phyloP scores from a whole-genome alignment of 2,888 invertebrate species.

The Pyrochroa serraticornis region DNA sequence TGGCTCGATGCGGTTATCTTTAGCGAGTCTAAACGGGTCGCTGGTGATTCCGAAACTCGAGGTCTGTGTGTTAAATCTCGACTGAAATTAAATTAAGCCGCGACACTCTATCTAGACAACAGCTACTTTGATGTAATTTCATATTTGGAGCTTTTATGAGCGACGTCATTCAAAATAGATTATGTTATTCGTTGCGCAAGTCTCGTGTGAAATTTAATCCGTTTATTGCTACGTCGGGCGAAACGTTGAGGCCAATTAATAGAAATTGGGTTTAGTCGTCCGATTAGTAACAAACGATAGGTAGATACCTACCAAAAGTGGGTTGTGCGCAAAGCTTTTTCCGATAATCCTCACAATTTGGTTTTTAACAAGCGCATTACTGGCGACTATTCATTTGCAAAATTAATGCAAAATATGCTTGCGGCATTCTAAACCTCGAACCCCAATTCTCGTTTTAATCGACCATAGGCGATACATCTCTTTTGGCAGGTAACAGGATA shows the following conservation, averaged over 20 bases:
- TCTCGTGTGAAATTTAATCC: slow-evolving; percentile 17
- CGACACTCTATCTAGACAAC: slow-evolving; percentile 30
- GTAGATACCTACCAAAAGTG: no score
- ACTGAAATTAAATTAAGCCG: slow-evolving; percentile 39
- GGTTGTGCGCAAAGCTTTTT: no score
- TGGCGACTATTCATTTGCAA: no score
- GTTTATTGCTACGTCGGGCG: not conserved
- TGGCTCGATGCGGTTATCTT: slow-evolving; percentile 50
- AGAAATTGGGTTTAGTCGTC: no score
- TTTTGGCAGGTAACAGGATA: no score
- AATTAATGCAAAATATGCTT: no score
- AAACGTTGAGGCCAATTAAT: slow-evolving; percentile 2
- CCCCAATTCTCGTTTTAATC: no score
- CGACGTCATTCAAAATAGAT: slow-evolving; percentile 18
- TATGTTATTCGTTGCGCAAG: slow-evolving; percentile 19
- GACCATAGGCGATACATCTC: no score
- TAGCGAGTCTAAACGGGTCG: slow-evolving; percentile 45
- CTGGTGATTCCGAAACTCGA: slow-evolving; percentile 42
- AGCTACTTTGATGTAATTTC: slow-evolving; percentile 13
- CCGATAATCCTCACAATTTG: no score
- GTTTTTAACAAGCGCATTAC: no score
- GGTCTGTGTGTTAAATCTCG: slow-evolving; percentile 40
- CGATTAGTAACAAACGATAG: no score
- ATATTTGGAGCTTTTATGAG: slow-evolving; percentile 16
- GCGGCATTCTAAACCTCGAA: no score